Percentiles rank a stretch among this genome's conserved stretches.
Evolutionary conservation across 2,797 vertebrate species (phyloP).

Genomic region (Gephyroberyx darwinii): DNA sequence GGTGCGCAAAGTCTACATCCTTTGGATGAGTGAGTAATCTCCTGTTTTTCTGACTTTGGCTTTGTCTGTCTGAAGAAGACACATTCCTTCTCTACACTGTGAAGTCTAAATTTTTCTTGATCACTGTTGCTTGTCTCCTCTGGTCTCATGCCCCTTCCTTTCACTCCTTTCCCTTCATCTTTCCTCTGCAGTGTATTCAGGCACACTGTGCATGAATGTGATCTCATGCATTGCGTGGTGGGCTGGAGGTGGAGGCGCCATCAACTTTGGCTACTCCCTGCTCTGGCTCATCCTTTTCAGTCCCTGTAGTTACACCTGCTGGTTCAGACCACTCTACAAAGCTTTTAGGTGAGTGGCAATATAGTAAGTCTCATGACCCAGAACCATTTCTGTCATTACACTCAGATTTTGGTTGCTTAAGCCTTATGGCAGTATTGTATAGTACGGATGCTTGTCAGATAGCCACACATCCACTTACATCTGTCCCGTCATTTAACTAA

Average conservation of each 20-base stretch:
- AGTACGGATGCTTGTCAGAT: not conserved
- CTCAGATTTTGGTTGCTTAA: not conserved
- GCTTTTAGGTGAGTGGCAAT: constrained; percentile 87
- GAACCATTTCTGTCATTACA: not conserved
- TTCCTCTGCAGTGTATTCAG: constrained; percentile 88
- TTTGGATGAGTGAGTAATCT: constrained; percentile 91
- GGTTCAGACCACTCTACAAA: constrained; percentile 97
- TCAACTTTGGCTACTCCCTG: constrained; percentile 90
- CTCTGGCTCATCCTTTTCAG: constrained; percentile 94
- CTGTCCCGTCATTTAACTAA: not conserved
- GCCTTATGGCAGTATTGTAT: not conserved
- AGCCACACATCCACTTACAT: not conserved
- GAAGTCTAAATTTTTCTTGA: not conserved
- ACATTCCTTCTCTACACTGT: not conserved
- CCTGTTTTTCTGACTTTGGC: not conserved
- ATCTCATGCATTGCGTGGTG: constrained; percentile 94
- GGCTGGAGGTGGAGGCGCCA: constrained; percentile 84
- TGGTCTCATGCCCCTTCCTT: not conserved
- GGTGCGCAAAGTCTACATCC: constrained; percentile 88
- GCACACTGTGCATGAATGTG: constrained; percentile 87
- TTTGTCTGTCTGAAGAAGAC: not conserved
- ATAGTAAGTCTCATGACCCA: not conserved
- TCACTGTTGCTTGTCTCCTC: too few relatives aligned
- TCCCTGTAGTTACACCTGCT: constrained; percentile 93
- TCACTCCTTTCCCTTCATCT: not conserved